Conservation (phyloP, 1,140 invertebrate species). For the Brachionus rubens region DNA sequence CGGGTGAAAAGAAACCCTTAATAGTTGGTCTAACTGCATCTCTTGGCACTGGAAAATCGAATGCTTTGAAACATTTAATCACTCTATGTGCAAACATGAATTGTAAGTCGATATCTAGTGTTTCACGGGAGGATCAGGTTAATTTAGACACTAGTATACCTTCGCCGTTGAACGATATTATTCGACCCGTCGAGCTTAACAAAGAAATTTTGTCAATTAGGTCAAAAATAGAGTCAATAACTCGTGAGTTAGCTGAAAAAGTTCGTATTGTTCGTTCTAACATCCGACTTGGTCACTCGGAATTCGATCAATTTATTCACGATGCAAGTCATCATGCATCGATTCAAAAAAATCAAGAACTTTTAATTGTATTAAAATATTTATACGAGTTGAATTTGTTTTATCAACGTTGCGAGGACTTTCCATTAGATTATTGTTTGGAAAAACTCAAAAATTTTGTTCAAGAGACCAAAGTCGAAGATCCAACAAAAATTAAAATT, state of each 20-base stretch:
- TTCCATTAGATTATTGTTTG: background rate
- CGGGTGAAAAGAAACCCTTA: background rate
- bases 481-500: background rate
- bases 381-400: conserved; percentile 5
- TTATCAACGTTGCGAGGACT: background rate
- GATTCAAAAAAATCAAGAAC: background rate
- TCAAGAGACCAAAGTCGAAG: background rate
- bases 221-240: background rate
- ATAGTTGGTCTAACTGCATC: conserved; percentile 36
- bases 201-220: background rate
- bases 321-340: background rate
- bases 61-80: conserved; percentile 1
- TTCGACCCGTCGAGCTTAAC: background rate
- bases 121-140: background rate
- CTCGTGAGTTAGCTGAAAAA: background rate
- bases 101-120: background rate
- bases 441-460: background rate
- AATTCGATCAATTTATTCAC: conserved; percentile 23
- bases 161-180: conserved; percentile 13
- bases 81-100: conserved; percentile 21
- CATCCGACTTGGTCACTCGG: background rate
- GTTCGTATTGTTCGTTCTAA: background rate
- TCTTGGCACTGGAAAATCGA: background rate
- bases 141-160: background rate
- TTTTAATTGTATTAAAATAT: background rate